Percentiles rank a stretch among this genome's conserved stretches.
Evolutionary conservation across 2,888 invertebrate genomes (phyloP).

Genomic region (Agriopis aurantiaria): DNA sequence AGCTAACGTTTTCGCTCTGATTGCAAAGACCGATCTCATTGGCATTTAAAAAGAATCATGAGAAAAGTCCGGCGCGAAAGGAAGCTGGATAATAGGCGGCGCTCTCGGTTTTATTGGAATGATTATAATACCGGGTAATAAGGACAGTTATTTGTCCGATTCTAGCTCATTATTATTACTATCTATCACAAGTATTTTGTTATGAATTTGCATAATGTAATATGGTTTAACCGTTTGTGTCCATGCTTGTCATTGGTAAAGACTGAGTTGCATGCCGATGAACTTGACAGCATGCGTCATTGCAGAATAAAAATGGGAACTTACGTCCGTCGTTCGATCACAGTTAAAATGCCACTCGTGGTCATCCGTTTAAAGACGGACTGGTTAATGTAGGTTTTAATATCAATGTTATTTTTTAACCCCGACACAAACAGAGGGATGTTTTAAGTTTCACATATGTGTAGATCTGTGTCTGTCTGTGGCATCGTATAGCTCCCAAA

Average conservation of each 20-base stretch:
- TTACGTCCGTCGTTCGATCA: too few relatives aligned
- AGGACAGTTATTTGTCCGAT: constrained; percentile 33
- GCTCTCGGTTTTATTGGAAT: constrained; percentile 35
- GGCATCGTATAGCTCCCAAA: too few relatives aligned
- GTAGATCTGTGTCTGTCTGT: too few relatives aligned
- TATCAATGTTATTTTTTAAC: not conserved
- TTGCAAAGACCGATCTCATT: constrained; percentile 26
- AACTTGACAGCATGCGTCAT: too few relatives aligned
- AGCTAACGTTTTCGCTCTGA: constrained; percentile 30
- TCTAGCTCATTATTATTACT: constrained; percentile 2
- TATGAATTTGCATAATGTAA: not conserved
- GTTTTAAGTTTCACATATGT: too few relatives aligned
- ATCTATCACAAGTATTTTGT: not conserved
- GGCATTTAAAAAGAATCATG: constrained; percentile 33
- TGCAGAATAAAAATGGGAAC: too few relatives aligned
- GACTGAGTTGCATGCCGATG: not conserved
- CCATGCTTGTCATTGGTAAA: not conserved
- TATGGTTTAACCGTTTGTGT: not conserved
- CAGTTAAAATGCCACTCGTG: not conserved
- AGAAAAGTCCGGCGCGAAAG: constrained; percentile 26
- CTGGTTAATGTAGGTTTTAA: too few relatives aligned
- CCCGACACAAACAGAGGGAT: too few relatives aligned
- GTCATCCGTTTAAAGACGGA: not conserved
- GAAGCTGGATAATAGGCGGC: constrained; percentile 34
- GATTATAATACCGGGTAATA: constrained; percentile 36